Percentiles rank a stretch among this genome's conserved stretches.
These are phyloP conservation scores for Notodonta dromedarius DNA, from an alignment of 2,888 invertebrate genomes.

Conservation along the genomic window DNA sequence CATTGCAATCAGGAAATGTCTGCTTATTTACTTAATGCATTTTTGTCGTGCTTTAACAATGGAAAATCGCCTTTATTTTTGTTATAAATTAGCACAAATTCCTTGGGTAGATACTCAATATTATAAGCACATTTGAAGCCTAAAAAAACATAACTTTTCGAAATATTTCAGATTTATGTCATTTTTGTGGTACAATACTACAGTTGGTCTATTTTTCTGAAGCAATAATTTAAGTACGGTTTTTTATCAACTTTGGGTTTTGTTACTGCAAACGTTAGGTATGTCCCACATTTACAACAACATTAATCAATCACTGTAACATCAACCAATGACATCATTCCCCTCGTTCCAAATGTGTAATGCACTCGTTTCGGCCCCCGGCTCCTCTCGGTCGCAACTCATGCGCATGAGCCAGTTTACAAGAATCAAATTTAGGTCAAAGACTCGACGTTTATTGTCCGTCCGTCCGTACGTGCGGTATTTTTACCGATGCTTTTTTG, in stretches of 20 bases:
- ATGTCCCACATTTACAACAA: background rate
- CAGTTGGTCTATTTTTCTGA: background rate
- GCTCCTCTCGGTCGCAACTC: slow-evolving; percentile 47
- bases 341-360: slow-evolving; percentile 35
- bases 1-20: background rate
- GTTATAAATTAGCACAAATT: too few relatives aligned
- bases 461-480: slow-evolving; percentile 36
- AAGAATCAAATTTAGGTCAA: slow-evolving; percentile 64
- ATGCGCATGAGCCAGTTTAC: slow-evolving; percentile 50
- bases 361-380: slow-evolving; percentile 26
- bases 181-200: too few relatives aligned
- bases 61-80: too few relatives aligned
- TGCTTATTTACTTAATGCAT: too few relatives aligned
- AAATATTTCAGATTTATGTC: too few relatives aligned
- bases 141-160: too few relatives aligned
- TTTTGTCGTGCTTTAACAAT: too few relatives aligned
- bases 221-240: too few relatives aligned
- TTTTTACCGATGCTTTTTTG: slow-evolving; percentile 21
- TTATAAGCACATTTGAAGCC: too few relatives aligned
- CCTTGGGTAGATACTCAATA: too few relatives aligned
- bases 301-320: slow-evolving; percentile 6
- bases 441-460: slow-evolving; percentile 61
- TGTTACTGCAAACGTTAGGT: too few relatives aligned
- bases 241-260: too few relatives aligned
- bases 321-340: slow-evolving; percentile 37